phyloP scores from a whole-genome alignment of 1,140 invertebrate species.

The Drosophila nigromelanica region DNA sequence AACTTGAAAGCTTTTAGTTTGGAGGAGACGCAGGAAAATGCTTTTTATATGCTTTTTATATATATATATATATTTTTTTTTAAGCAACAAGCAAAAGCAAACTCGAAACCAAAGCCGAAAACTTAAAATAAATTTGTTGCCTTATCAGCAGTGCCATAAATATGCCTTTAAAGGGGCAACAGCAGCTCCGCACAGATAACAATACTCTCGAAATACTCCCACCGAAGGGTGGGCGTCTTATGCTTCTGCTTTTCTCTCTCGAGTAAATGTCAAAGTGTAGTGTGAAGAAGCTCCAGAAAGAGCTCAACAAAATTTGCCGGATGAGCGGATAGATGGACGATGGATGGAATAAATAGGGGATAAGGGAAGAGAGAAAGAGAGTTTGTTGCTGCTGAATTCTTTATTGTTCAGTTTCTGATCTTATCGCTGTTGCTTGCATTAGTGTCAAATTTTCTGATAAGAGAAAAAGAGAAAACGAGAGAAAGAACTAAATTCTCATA shows the following conservation, averaged over 20 bases:
- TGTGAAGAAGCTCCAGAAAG: neutral
- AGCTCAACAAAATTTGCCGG: slow-evolving; percentile 7
- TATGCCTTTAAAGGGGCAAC: slow-evolving; percentile 11
- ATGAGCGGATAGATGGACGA: neutral
- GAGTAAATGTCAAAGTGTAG: slow-evolving; percentile 10
- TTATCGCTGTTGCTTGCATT: slow-evolving; percentile 15
- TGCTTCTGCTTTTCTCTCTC: slow-evolving; percentile 1
- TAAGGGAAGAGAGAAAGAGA: neutral
- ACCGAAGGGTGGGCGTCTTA: too few species aligned
- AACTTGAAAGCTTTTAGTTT: slow-evolving; percentile 13
- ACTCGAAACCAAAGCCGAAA: slow-evolving; percentile 12
- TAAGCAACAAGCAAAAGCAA: slow-evolving; percentile 2
- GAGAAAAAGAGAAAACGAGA: neutral
- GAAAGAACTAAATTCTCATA: neutral
- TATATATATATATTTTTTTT: neutral
- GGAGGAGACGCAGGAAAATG: neutral
- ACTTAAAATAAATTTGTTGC: slow-evolving; percentile 35
- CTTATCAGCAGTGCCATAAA: slow-evolving; percentile 36
- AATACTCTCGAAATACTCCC: slow-evolving; percentile 1
- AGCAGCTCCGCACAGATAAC: slow-evolving; percentile 23
- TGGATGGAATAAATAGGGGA: neutral
- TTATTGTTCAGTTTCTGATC: slow-evolving; percentile 15
- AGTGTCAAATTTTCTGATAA: slow-evolving; percentile 27
- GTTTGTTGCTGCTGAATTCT: neutral
- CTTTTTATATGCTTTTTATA: slow-evolving; percentile 3